Evolutionary conservation across 92 coral and sea anemone species (phyloP).

Genomic region (Bergia sp.): DNA sequence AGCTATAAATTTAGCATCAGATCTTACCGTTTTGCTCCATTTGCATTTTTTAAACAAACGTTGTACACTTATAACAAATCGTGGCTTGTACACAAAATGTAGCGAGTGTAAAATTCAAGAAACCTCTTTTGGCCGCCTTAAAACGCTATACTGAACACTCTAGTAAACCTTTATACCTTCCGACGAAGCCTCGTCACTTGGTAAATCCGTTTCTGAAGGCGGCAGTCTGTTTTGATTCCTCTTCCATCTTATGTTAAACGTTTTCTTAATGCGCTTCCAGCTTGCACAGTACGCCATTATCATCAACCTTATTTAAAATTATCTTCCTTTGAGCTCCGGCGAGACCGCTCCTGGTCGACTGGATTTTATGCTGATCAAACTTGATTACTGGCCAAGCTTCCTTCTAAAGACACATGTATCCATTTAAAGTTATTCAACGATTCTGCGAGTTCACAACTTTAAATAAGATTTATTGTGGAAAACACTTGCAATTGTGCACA

Average conservation of each 20-base stretch:
- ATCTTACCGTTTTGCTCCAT: not conserved
- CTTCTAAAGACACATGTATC: not conserved
- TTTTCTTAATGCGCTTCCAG: conserved; percentile 6
- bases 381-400: not conserved
- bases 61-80: not conserved
- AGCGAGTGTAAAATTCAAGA: not conserved
- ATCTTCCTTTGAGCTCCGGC: not conserved
- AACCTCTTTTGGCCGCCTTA: not conserved
- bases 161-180: not conserved
- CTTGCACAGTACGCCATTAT: conserved; percentile 6
- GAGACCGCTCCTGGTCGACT: not conserved
- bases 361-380: not conserved
- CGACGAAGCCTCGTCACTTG: not conserved
- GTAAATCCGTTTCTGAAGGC: conserved; percentile 5
- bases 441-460: not conserved
- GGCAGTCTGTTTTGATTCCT: conserved; percentile 13
- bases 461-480: not conserved
- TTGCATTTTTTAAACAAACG: not conserved
- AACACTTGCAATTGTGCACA: not conserved
- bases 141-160: not conserved
- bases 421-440: not conserved
- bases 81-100: not conserved
- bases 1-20: not conserved
- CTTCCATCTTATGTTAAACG: conserved; percentile 9
- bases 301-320: not conserved